Base-by-base conservation (phyloP, 2,113 vertebrate species). In the Pampusana beccarii region DNA sequence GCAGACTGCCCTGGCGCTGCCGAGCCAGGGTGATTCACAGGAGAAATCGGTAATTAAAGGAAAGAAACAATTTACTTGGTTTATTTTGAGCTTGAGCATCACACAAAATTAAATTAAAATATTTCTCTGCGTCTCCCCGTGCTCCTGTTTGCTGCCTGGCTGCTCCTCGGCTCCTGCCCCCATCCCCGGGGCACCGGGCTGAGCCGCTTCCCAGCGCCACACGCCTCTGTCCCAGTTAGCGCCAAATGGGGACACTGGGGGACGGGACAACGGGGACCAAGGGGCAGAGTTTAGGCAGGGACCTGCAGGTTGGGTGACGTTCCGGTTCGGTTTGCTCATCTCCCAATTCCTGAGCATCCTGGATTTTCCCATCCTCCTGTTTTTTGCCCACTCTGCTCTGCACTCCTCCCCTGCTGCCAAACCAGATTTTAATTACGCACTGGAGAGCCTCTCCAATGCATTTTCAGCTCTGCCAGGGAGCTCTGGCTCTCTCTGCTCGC, bases 31-130 rank as follows among this genome's bases (percentile, higher is more conserved):
- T 74, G 88, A 96, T 93, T 96, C 92, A 94, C 75, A 64, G 72
- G 60, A 94, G 82, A 40, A 90, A 65, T 0, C 77, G 67, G 88
- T 93, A 92, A 95, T 94, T 94, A 94, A 93, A 94, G 90, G 92
- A 70, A 94, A 96, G 95, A 80, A 93, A 62, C 67, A 20, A 93
- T 93, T 88, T 86, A 53, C 72, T 90, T 23, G 61, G 90, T 74
- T 94, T 94, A 92, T 95, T 96, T 88, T 83, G 82, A 93, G 90
- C 80, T 19, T 57, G 69, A 86, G 73, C 69, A 80, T 71, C 26
- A 56, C 42, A 57, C 42, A 36, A 74, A 77, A 96, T 90, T 16
- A 38, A 86, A 72, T 89, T 74, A 57, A 44, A 94, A 20, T 33
- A 51, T 67, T 86, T 94, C 82, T 40, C 80, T n/a, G 42, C 31